phyloP scores from a whole-genome alignment of 2,113 vertebrate species.

The Cranoglanis bouderius region DNA sequence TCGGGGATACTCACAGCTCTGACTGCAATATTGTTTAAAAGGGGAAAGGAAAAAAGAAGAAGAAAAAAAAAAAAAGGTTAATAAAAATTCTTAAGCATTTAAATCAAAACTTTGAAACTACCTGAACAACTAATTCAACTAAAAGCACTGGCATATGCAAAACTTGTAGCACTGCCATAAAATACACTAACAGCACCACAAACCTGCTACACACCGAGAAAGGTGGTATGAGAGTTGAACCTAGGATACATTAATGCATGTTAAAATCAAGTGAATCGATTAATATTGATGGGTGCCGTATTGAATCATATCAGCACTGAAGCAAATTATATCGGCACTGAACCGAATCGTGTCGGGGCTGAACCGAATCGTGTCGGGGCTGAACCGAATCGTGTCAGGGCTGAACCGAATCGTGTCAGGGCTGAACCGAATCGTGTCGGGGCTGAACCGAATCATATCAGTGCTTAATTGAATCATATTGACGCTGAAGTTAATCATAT shows the following conservation, averaged over 20 bases:
- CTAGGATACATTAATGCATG: background rate
- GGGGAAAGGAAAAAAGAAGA: too few relatives aligned
- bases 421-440: too few relatives aligned
- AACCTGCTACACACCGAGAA: background rate
- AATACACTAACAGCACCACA: background rate
- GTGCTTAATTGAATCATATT: too few relatives aligned
- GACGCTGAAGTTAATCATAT: too few relatives aligned
- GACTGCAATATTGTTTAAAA: background rate
- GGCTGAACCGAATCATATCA: background rate
- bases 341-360: background rate
- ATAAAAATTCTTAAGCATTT: too few relatives aligned
- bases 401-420: background rate
- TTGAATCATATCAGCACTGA: too few relatives aligned
- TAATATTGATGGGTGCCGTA: background rate
- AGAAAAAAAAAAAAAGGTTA: too few relatives aligned
- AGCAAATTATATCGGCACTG: background rate
- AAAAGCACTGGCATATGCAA: background rate
- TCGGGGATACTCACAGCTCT: background rate
- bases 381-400: background rate
- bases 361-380: too few relatives aligned
- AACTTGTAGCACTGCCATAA: background rate
- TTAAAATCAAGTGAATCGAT: background rate
- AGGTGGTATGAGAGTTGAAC: background rate
- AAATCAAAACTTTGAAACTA: background rate
- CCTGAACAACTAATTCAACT: background rate